Evolutionary conservation across 2,797 vertebrate species (phyloP), one percentile per base, ranked within the genome.

Genomic region (Oreortyx pictus): DNA sequence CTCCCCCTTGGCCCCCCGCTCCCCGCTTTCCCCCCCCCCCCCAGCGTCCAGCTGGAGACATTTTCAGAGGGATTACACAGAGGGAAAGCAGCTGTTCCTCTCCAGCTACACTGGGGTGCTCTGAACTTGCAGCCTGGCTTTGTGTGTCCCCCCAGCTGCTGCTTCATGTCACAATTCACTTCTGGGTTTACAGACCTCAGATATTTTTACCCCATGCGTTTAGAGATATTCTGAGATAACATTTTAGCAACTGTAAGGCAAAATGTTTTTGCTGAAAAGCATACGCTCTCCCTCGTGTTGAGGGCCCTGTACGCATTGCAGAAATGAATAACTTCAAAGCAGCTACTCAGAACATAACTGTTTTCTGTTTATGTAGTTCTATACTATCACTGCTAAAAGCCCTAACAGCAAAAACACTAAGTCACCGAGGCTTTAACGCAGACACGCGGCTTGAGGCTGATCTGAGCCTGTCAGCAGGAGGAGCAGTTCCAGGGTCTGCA

Each of bases 61-160:
- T n/a, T 47, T 70, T 17, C 37, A 27, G 70, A n/a, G 23, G 20
- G 44, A 4, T 16, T 15, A 19, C 1, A 2, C 7, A 37, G 17
- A 41, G 13, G 19, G 59, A 61, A 62, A 29, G 8, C 33, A 17
- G 25, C 46, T 47, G 17, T 41, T 61, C 16, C 37, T 46, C 31
- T 49, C 22, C 43, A 6, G 6, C 22, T 18, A 2, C 29, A 3
- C 18, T 0, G 3, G 14, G 11, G 20, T 3, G 4, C 33, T 35
- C 27, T 33, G 25, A 22, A 31, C 7, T 22, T 41, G 4, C 14
- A 3, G n/a, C 5, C 43, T 8, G 11, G 37, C 33, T 47, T 75
- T 56, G 11, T 15, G 15, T 18, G 5, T 1, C 7, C 35, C 64
- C 14, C 8, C 46, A 27, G 9, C 7, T 56, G 50, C 37, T 67